Percentiles rank a stretch among this genome's conserved stretches.
Conservation (phyloP, 2,888 invertebrate genomes). For the Parnassius mnemosyne region DNA sequence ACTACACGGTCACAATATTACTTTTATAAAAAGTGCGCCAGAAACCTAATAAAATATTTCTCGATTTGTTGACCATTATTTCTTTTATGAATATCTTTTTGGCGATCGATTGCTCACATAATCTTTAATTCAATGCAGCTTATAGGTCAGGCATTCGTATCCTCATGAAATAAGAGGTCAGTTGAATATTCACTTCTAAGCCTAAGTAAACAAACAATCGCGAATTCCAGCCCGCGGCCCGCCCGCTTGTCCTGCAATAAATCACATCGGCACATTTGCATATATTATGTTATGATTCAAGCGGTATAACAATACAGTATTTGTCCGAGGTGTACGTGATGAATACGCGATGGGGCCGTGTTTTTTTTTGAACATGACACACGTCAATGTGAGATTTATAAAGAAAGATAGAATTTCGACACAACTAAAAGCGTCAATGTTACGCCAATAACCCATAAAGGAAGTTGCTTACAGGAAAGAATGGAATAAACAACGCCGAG, state of each 20-base stretch:
- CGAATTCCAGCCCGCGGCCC: slow-evolving; percentile 33
- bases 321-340: slow-evolving; percentile 44
- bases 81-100: too few relatives aligned
- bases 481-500: too few relatives aligned
- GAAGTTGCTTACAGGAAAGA: too few relatives aligned
- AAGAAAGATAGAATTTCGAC: slow-evolving; percentile 5
- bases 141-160: slow-evolving; percentile 7
- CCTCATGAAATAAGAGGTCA: slow-evolving; percentile 13
- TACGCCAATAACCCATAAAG: too few relatives aligned
- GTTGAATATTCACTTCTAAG: neutral
- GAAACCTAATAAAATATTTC: too few relatives aligned
- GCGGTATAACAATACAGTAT: slow-evolving; percentile 57
- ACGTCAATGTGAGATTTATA: slow-evolving; percentile 31
- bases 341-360: slow-evolving; percentile 45
- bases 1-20: too few relatives aligned
- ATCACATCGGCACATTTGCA: slow-evolving; percentile 50
- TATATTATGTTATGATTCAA: slow-evolving; percentile 60
- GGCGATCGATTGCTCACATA: too few relatives aligned
- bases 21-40: too few relatives aligned
- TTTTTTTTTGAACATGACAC: slow-evolving; percentile 34
- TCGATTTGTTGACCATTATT: too few relatives aligned
- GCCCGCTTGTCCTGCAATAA: slow-evolving; percentile 40
- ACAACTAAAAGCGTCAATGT: neutral
- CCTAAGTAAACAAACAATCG: slow-evolving; percentile 35
- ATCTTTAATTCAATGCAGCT: neutral